A percentile compares a stretch with the other conserved stretches of the same genome.
Conservation (phyloP, 2,797 vertebrate genomes). For the Morus bassanus region DNA sequence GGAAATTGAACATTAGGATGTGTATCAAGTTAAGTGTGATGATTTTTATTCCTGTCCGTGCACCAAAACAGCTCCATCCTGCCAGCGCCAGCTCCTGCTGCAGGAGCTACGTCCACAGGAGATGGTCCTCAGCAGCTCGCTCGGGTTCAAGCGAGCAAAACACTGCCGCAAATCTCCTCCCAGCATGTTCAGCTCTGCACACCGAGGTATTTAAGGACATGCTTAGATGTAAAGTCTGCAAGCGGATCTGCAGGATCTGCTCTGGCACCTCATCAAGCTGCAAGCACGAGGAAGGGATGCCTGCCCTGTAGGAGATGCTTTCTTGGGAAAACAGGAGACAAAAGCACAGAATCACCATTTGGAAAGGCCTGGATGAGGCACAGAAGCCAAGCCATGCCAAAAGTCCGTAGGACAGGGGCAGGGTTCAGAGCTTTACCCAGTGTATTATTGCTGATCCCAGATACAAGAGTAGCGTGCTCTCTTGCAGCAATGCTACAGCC, state of each 20-base stretch:
- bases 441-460: fast-evolving
- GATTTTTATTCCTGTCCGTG: neutral
- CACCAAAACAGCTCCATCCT: neutral
- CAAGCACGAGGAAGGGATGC: neutral
- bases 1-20: constrained; percentile 16
- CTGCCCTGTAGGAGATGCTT: neutral
- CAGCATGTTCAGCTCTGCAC: neutral
- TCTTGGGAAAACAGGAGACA: neutral
- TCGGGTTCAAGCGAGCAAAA: neutral
- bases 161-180: fast-evolving
- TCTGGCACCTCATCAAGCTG: neutral
- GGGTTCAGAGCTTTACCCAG: neutral
- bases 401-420: neutral
- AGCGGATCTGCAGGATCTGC: neutral
- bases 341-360: neutral
- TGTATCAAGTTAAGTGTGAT: constrained; percentile 2
- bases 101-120: fast-evolving
- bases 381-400: neutral
- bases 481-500: neutral
- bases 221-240: fast-evolving
- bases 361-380: neutral
- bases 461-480: fast-evolving
- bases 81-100: fast-evolving
- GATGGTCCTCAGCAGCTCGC: neutral
- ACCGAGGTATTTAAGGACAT: neutral